phyloP scores from a whole-genome alignment of 2,888 invertebrate genomes.

The Alitta virens region DNA sequence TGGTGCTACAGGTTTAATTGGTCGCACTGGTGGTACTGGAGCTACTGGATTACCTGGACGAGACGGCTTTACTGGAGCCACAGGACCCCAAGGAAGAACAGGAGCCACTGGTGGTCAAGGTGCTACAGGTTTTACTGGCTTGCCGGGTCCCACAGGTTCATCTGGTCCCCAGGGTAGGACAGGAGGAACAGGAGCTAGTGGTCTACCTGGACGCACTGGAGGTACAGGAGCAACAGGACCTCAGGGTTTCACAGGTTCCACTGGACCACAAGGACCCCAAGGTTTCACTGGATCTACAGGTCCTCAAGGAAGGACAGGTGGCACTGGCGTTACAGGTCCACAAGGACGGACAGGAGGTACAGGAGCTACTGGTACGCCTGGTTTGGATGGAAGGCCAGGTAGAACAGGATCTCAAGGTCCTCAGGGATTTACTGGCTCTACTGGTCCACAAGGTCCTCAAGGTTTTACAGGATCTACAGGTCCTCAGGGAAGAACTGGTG shows the following conservation, averaged over 20 bases:
- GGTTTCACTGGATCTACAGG: constrained; percentile 6
- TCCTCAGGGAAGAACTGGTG: constrained; percentile 11
- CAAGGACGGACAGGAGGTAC: constrained; percentile 10
- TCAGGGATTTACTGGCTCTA: constrained; percentile 12
- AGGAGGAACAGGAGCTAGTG: constrained; percentile 12
- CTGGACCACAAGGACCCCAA: constrained; percentile 10
- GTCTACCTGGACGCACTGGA: constrained; percentile 21
- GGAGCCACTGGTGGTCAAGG: constrained; percentile 7
- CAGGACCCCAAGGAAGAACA: constrained; percentile 3
- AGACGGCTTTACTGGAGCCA: constrained; percentile 10
- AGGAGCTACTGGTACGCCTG: constrained; percentile 23
- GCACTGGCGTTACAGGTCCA: constrained; percentile 23
- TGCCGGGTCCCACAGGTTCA: constrained; percentile 15
- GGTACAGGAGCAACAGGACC: constrained; percentile 22
- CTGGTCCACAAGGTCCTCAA: constrained; percentile 12
- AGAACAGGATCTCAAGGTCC: constrained; percentile 10
- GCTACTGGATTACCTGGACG: constrained; percentile 11
- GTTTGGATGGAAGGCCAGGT: constrained; percentile 13
- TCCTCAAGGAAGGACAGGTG: constrained; percentile 3
- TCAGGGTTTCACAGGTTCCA: constrained; percentile 7
- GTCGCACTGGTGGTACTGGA: constrained; percentile 5
- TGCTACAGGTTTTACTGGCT: constrained; percentile 20
- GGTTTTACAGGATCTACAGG: constrained; percentile 16
- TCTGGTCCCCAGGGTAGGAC: constrained; percentile 1
- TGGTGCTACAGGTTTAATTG: constrained; percentile 59